These are phyloP conservation scores for Drosophila dives DNA, from an alignment of 2,888 invertebrate species.

Conservation along the genomic window DNA sequence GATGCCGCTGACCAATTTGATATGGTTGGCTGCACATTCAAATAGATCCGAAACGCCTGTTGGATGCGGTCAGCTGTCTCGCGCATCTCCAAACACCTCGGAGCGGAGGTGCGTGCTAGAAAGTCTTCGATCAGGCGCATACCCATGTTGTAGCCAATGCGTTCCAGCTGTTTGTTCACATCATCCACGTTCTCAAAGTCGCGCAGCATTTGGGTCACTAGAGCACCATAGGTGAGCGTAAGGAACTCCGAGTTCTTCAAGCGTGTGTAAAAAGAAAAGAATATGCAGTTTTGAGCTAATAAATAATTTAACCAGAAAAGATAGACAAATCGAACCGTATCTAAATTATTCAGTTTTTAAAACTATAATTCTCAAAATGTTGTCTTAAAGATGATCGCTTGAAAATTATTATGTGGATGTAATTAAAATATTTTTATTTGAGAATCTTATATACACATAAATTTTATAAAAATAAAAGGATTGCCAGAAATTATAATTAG, in stretches of 20 bases:
- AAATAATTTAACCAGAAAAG: constrained; percentile 16
- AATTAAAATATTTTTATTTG: too few relatives aligned
- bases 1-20: constrained; percentile 97
- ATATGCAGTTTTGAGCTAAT: constrained; percentile 34
- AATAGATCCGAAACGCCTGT: constrained; percentile 91
- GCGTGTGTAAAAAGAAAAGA: constrained; percentile 80
- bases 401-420: neutral
- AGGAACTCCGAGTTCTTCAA: constrained; percentile 96
- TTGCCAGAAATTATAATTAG: neutral
- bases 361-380: constrained; percentile 1
- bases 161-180: constrained; percentile 97
- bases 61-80: constrained; percentile 98
- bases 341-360: constrained; percentile 1
- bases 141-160: constrained; percentile 99
- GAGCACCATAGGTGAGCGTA: constrained; percentile 98
- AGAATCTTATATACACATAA: neutral
- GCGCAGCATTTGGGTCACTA: constrained; percentile 98
- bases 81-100: constrained; percentile 96
- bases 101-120: constrained; percentile 94
- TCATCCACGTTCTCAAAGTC: constrained; percentile 98
- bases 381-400: neutral
- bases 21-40: constrained; percentile 96
- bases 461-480: neutral
- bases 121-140: constrained; percentile 99
- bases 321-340: neutral